These are phyloP conservation scores for Bothrops alternatus DNA, from an alignment of 2,797 vertebrate species.

Conservation along the genomic window DNA sequence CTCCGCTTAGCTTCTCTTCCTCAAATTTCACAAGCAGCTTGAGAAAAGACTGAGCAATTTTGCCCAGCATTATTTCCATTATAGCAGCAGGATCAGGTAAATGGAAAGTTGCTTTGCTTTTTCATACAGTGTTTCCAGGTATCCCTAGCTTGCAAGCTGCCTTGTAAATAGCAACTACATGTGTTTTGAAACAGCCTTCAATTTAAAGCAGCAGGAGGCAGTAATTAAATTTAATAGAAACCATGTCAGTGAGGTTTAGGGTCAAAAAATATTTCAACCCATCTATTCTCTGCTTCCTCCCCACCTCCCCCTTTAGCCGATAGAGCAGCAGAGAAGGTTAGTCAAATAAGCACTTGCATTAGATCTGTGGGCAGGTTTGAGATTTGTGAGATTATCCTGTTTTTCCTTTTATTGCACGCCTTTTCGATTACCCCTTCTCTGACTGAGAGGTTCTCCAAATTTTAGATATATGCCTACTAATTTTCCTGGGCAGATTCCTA, in stretches of 20 bases:
- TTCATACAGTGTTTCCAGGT: conserved; percentile 31
- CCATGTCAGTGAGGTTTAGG: conserved; percentile 44
- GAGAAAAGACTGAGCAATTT: conserved; percentile 29
- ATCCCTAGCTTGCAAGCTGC: conserved; percentile 37
- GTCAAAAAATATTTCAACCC: conserved; percentile 54
- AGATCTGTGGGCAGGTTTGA: background rate
- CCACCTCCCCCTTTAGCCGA: background rate
- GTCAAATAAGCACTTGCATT: conserved; percentile 35
- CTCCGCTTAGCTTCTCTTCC: background rate
- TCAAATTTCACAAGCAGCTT: background rate
- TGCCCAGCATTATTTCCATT: conserved; percentile 17
- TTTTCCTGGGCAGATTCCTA: background rate
- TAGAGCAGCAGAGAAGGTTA: conserved; percentile 5
- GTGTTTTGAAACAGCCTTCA: conserved; percentile 51
- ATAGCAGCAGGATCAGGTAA: conserved; percentile 9
- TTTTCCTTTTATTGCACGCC: conserved; percentile 14
- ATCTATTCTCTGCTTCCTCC: conserved; percentile 43
- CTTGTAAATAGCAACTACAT: conserved; percentile 39
- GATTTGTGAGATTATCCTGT: conserved; percentile 23
- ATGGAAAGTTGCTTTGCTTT: conserved; percentile 15
- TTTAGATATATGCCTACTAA: background rate
- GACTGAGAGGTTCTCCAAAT: background rate
- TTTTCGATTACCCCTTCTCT: background rate
- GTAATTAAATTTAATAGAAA: conserved; percentile 50
- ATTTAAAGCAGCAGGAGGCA: conserved; percentile 52